Conservation (phyloP, 2,888 invertebrate species). For the Dicyrtoma fusca region DNA sequence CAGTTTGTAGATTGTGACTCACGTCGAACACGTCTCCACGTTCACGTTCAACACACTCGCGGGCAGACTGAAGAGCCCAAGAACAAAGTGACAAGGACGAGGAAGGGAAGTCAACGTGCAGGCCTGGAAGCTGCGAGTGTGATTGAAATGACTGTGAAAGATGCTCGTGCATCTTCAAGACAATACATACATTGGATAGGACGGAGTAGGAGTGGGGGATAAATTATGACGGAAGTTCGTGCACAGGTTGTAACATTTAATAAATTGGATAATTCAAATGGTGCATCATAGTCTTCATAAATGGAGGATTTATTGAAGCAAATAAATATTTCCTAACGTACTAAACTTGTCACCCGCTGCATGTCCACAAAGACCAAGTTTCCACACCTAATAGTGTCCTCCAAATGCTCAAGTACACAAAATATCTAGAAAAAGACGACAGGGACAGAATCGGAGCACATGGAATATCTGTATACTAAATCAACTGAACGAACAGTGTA, state of each 20-base stretch:
- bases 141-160: not conserved
- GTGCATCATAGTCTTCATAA: constrained; percentile 21
- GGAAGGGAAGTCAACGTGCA: not conserved
- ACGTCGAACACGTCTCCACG: not conserved
- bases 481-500: not conserved
- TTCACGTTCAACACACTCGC: not conserved
- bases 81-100: not conserved
- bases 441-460: too few species aligned
- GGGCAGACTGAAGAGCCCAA: not conserved
- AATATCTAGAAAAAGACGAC: too few species aligned
- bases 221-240: constrained; percentile 7
- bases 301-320: constrained; percentile 17
- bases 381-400: too few species aligned
- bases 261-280: constrained; percentile 35
- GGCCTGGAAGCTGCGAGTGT: not conserved
- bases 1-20: not conserved
- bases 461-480: not conserved
- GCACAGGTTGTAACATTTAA: not conserved
- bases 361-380: not conserved
- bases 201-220: not conserved
- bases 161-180: not conserved
- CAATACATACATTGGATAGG: not conserved
- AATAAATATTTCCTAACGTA: constrained; percentile 26
- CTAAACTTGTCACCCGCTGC: constrained; percentile 18
- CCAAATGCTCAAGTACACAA: too few species aligned